Conservation (phyloP, 2,113 vertebrate species). For the Rhinolophus ferrumequinum region DNA sequence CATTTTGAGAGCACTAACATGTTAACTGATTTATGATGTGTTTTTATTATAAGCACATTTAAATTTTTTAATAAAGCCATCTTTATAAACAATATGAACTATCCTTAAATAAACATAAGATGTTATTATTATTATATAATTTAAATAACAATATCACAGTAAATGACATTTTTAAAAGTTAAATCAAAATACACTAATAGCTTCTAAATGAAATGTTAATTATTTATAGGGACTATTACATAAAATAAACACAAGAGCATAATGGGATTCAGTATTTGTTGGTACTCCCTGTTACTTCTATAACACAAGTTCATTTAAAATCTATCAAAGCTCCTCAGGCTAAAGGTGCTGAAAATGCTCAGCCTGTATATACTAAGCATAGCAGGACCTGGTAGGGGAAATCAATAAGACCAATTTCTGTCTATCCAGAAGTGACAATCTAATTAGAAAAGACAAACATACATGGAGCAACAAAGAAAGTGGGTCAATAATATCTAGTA, state of each 20-base stretch:
- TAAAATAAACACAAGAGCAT: neutral
- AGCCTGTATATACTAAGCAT: neutral
- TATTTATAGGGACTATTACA: neutral
- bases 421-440: neutral
- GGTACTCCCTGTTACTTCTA: neutral
- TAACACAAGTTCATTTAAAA: neutral
- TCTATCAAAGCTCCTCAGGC: neutral
- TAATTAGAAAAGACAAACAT: neutral
- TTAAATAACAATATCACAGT: neutral
- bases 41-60: neutral
- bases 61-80: conserved; percentile 20
- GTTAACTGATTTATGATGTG: neutral
- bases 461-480: neutral
- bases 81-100: conserved; percentile 10
- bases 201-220: conserved; percentile 28
- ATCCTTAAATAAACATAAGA: neutral
- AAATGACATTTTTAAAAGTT: neutral
- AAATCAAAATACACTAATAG: conserved; percentile 8
- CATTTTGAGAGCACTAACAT: neutral
- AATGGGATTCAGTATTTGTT: neutral
- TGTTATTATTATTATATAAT: neutral
- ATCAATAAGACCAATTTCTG: neutral
- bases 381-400: no score
- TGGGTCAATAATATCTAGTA: neutral
- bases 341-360: neutral